phyloP scores from a whole-genome alignment of 2,797 vertebrate species.

The Tapirus indicus region DNA sequence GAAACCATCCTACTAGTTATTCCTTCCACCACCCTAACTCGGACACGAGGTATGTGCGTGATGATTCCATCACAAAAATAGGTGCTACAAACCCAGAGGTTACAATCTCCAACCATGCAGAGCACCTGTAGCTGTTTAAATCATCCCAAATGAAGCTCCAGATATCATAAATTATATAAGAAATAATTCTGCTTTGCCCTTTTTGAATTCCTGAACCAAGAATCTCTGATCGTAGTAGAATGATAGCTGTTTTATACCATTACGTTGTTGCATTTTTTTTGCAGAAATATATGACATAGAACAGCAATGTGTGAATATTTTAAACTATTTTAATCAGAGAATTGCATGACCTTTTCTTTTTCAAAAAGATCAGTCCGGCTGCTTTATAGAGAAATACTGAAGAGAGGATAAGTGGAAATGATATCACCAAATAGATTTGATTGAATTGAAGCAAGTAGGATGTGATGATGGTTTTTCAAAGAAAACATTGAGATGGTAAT shows the following conservation, averaged over 20 bases:
- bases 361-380: not conserved
- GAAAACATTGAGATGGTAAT: not conserved
- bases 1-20: not conserved
- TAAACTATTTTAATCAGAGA: not conserved
- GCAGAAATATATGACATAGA: not conserved
- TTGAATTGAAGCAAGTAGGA: not conserved
- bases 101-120: not conserved
- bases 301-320: not conserved
- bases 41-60: no score
- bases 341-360: not conserved
- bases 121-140: not conserved
- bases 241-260: not conserved
- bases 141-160: not conserved
- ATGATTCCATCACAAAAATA: not conserved
- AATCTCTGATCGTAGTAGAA: not conserved
- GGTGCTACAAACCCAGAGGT: not conserved
- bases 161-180: not conserved
- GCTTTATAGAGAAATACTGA: not conserved
- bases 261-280: not conserved
- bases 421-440: not conserved
- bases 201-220: not conserved
- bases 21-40: not conserved
- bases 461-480: not conserved
- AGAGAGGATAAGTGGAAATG: not conserved
- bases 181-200: not conserved